These are phyloP conservation scores for Cydia strobilella DNA, from an alignment of 1,140 invertebrate genomes.

Conservation along the genomic window DNA sequence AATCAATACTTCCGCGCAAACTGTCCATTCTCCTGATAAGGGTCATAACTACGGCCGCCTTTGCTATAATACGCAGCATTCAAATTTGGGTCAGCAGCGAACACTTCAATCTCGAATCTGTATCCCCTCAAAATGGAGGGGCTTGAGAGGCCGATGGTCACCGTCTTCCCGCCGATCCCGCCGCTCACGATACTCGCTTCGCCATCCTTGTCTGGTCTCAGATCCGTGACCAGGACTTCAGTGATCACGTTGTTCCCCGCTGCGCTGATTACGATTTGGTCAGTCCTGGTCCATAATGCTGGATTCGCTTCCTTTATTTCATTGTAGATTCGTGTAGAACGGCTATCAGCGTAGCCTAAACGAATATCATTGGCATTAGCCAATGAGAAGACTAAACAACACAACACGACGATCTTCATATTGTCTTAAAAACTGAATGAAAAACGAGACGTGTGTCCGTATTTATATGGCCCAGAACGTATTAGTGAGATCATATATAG, in stretches of 20 bases:
- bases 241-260: conserved; percentile 59
- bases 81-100: conserved; percentile 44
- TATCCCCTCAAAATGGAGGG: conserved; percentile 68
- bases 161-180: conserved; percentile 61
- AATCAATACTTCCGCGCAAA: conserved; percentile 56
- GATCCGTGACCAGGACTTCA: conserved; percentile 61
- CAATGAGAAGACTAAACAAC: background rate
- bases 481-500: conserved; percentile 23
- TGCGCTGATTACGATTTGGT: conserved; percentile 61
- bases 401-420: conserved; percentile 3
- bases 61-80: conserved; percentile 45
- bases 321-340: conserved; percentile 59
- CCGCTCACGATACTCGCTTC: conserved; percentile 62
- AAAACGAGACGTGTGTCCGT: background rate
- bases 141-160: conserved; percentile 61
- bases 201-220: conserved; percentile 63
- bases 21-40: conserved; percentile 49
- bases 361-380: conserved; percentile 54
- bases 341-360: conserved; percentile 47
- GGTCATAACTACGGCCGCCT: conserved; percentile 36
- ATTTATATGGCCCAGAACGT: conserved; percentile 13
- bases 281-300: conserved; percentile 65
- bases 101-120: conserved; percentile 68
- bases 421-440: background rate
- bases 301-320: conserved; percentile 66